Evolutionary conservation across 2,888 invertebrate species (phyloP), one percentile per base, ranked within the genome.

Genomic region (Cryptophagus acutangulus): DNA sequence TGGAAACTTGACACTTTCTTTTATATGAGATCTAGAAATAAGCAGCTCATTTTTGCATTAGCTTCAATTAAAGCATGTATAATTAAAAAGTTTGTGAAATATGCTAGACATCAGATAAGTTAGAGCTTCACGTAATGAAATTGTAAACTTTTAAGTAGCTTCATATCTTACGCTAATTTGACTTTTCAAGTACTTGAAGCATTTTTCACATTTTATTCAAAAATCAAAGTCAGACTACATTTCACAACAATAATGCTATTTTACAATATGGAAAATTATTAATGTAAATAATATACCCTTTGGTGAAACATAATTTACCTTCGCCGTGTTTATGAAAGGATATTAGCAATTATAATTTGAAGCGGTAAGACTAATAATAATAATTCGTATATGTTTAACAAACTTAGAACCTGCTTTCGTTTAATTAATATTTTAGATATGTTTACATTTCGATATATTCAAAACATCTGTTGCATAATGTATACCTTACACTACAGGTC

Each of bases 61-160:
- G 38, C 45, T 52, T 46, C 49, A 51, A 50, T 52, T 50, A 48
- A 48, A 50, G 43, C 48, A 45, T 48, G 48, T 48, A 52, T 50
- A 52, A 50, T 50, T 52, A 52, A 52, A 50, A 50, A 50, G 45
- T 50, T 51, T 40, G 40, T 33, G 43, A 43, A 46, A 42, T 49
- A 41, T 43, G 35, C 41, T 40, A 40, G 46, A 46, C 46, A 46
- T 29, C 38, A 43, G 48, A 48, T 48, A 47, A 52, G 50, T 45
- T 47, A 48, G 40, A 41, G 44, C 46, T 46, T 45, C 41, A 43
- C 43, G 45, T 52, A 48, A 50, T 52, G 48, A 48, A 52, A 50
- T 49, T 52, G 49, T 46, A 41, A 52, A 51, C 47, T 49, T 52
- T 52, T 49, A 49, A 52, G 48, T 50, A 45, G 46, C 41, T 50